Conservation (phyloP, 1,140 invertebrate genomes). For the Archegozetes longisetosus region DNA sequence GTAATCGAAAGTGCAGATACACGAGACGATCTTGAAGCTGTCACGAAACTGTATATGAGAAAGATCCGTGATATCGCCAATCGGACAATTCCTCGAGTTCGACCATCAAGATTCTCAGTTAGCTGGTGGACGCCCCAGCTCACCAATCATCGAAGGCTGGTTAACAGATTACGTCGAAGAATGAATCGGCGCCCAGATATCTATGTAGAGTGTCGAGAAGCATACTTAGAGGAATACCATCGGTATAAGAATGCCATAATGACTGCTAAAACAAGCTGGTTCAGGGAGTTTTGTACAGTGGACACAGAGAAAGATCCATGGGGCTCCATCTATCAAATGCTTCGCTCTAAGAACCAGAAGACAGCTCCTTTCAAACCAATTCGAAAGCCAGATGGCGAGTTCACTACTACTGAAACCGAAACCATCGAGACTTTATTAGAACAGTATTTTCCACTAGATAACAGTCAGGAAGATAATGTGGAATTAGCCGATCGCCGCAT, state of each 20-base stretch:
- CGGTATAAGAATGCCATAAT: background rate
- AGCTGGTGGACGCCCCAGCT: background rate
- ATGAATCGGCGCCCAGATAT: background rate
- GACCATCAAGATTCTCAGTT: background rate
- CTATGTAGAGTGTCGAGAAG: background rate
- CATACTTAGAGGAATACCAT: background rate
- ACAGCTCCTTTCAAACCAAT: background rate
- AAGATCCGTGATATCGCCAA: background rate
- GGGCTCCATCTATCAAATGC: background rate
- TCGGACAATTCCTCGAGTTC: background rate
- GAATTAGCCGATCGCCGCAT: background rate
- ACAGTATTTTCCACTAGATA: background rate
- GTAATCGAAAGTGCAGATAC: background rate
- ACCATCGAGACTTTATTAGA: background rate
- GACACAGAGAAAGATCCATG: background rate
- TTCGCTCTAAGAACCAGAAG: background rate
- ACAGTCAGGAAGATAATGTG: background rate
- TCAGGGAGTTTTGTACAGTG: background rate
- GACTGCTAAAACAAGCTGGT: background rate
- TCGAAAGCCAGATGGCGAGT: background rate
- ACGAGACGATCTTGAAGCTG: background rate
- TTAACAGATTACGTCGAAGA: background rate
- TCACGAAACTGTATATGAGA: background rate
- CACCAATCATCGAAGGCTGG: background rate
- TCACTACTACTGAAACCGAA: background rate